Percentiles rank a stretch among this genome's conserved stretches.
Conservation (phyloP, 1,140 invertebrate species). For the Drosophila nigrodunni region DNA sequence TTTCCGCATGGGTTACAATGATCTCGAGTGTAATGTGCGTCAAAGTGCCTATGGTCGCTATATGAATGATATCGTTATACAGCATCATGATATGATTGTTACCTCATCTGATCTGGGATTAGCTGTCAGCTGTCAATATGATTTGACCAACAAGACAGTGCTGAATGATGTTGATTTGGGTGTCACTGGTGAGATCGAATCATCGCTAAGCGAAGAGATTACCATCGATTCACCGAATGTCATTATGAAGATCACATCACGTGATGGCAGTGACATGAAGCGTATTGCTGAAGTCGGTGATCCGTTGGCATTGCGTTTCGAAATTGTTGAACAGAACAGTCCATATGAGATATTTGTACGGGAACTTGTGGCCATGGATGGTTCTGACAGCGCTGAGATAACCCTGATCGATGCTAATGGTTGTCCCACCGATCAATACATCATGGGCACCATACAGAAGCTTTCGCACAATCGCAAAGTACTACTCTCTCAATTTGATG, state of each 20-base stretch:
- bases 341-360: slow-evolving; percentile 98
- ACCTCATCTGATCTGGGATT: slow-evolving; percentile 96
- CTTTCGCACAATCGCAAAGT: slow-evolving; percentile 89
- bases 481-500: slow-evolving; percentile 96
- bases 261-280: slow-evolving; percentile 90
- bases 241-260: slow-evolving; percentile 96
- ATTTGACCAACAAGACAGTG: slow-evolving; percentile 96
- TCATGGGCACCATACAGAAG: slow-evolving; percentile 96
- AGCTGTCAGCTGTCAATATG: slow-evolving; percentile 97
- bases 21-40: slow-evolving; percentile 95
- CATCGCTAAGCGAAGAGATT: slow-evolving; percentile 91
- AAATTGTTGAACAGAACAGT: slow-evolving; percentile 95
- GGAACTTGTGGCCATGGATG: slow-evolving; percentile 97
- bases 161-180: slow-evolving; percentile 95
- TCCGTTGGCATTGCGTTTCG: slow-evolving; percentile 94
- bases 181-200: slow-evolving; percentile 93
- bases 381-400: slow-evolving; percentile 95
- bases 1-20: slow-evolving; percentile 94
- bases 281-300: slow-evolving; percentile 95
- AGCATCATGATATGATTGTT: slow-evolving; percentile 97
- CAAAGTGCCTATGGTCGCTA: slow-evolving; percentile 94
- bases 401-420: slow-evolving; percentile 95
- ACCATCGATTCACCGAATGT: slow-evolving; percentile 97
- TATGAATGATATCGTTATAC: slow-evolving; percentile 95
- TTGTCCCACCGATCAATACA: slow-evolving; percentile 96